A percentile compares a stretch with the other conserved stretches of the same genome.
Conservation (phyloP, 2,888 invertebrate genomes). For the Gastracanthus pulcherrimus region DNA sequence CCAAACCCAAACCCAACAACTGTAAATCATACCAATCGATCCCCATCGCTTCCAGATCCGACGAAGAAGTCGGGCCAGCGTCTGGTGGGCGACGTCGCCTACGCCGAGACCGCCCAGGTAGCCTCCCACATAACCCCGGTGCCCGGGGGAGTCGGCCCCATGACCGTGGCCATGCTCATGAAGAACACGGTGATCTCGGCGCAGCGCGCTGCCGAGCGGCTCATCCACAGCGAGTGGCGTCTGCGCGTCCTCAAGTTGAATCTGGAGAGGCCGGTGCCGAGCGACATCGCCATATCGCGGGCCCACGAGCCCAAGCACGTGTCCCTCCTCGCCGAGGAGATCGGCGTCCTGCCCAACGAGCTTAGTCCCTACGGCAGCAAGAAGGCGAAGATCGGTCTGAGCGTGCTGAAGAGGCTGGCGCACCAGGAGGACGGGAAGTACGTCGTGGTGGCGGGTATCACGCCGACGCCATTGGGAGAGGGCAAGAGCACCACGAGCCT, state of each 20-base stretch:
- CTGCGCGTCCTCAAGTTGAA: slow-evolving; percentile 84
- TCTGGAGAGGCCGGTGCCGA: slow-evolving; percentile 88
- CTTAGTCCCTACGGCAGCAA: slow-evolving; percentile 94
- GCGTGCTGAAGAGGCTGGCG: slow-evolving; percentile 86
- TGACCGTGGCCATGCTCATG: slow-evolving; percentile 99
- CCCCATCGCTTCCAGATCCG: slow-evolving; percentile 80
- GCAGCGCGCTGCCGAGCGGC: slow-evolving; percentile 80
- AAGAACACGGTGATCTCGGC: slow-evolving; percentile 95
- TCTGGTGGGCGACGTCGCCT: slow-evolving; percentile 97
- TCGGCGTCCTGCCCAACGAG: slow-evolving; percentile 89
- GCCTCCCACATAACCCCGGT: slow-evolving; percentile 97
- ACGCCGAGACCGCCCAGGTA: slow-evolving; percentile 86
- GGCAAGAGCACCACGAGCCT: slow-evolving; percentile 98
- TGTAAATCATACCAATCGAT: too few species aligned
- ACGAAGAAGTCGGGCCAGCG: slow-evolving; percentile 89
- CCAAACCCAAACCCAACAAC: too few species aligned
- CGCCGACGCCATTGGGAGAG: slow-evolving; percentile 99
- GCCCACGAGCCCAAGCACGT: slow-evolving; percentile 93
- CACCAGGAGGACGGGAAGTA: slow-evolving; percentile 90
- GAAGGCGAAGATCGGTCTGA: slow-evolving; percentile 95
- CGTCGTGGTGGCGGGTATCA: slow-evolving; percentile 97
- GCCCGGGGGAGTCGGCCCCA: slow-evolving; percentile 98
- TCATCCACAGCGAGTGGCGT: slow-evolving; percentile 85
- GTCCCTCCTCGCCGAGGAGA: slow-evolving; percentile 86
- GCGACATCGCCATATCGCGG: slow-evolving; percentile 94